Conservation (phyloP, 2,797 vertebrate genomes). For the Pagetopsis macropterus region DNA sequence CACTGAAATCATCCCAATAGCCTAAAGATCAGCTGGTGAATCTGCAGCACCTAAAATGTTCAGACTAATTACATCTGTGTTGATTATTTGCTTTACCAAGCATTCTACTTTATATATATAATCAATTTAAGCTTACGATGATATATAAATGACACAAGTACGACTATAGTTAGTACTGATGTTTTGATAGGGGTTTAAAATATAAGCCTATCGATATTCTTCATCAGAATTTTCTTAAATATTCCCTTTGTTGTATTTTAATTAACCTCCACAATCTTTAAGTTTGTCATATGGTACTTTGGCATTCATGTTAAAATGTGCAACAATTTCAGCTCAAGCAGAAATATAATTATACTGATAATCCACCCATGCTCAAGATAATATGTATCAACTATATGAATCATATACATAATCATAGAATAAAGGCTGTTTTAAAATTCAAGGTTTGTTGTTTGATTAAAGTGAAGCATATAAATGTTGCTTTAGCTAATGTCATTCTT, state of each 20-base stretch:
- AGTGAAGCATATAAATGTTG: neutral
- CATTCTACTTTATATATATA: neutral
- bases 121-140: neutral
- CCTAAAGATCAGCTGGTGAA: conserved; percentile 23
- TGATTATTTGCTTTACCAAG: neutral
- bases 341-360: neutral
- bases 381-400: neutral
- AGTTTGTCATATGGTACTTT: neutral
- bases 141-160: neutral
- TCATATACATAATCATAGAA: neutral
- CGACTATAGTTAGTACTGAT: neutral
- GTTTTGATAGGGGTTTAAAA: neutral
- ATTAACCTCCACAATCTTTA: neutral
- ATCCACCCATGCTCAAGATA: neutral
- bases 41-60: neutral
- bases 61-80: neutral
- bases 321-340: neutral
- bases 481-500: neutral
- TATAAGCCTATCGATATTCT: neutral
- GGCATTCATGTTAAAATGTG: neutral
- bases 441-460: neutral
- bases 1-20: conserved; percentile 70
- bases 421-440: neutral
- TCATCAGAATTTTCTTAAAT: neutral
- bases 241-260: neutral